phyloP scores from a whole-genome alignment of 2,113 vertebrate genomes.

The Paramisgurnus dabryanus region DNA sequence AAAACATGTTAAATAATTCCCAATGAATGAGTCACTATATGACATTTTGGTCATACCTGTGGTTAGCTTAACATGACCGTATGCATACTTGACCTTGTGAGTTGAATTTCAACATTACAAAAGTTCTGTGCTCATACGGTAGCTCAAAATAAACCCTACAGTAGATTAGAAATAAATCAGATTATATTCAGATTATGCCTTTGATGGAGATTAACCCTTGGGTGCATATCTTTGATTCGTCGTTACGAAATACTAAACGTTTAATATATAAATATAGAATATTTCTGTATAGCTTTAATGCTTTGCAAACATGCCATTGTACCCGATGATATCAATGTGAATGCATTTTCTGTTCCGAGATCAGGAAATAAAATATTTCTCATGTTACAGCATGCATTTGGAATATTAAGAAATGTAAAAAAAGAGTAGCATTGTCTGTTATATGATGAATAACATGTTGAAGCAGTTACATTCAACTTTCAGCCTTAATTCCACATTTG shows the following conservation, averaged over 20 bases:
- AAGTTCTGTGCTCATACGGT: slow-evolving; percentile 24
- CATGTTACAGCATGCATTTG: slow-evolving; percentile 3
- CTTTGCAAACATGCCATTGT: slow-evolving; percentile 17
- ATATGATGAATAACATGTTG: slow-evolving; percentile 12
- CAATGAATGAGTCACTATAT: background rate
- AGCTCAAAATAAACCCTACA: background rate
- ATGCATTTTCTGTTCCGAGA: background rate
- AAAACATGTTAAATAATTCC: slow-evolving; percentile 25
- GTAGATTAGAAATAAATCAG: background rate
- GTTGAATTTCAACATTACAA: slow-evolving; percentile 17
- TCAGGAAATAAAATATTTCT: background rate
- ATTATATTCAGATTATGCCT: slow-evolving; percentile 17
- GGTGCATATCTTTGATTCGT: slow-evolving; percentile 35
- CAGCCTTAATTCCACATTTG: slow-evolving; percentile 36
- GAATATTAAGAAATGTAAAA: background rate
- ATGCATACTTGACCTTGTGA: slow-evolving; percentile 14
- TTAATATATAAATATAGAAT: background rate
- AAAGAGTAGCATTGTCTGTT: background rate
- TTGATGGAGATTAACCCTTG: slow-evolving; percentile 32
- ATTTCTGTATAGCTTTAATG: slow-evolving; percentile 9
- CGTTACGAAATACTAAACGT: slow-evolving; percentile 1
- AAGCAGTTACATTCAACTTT: slow-evolving; percentile 66
- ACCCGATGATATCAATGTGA: background rate
- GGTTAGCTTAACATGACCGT: slow-evolving; percentile 24
- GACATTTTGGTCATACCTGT: slow-evolving; percentile 30